Conservation (phyloP, 2,113 vertebrate species). For the Chrysochloris asiatica region DNA sequence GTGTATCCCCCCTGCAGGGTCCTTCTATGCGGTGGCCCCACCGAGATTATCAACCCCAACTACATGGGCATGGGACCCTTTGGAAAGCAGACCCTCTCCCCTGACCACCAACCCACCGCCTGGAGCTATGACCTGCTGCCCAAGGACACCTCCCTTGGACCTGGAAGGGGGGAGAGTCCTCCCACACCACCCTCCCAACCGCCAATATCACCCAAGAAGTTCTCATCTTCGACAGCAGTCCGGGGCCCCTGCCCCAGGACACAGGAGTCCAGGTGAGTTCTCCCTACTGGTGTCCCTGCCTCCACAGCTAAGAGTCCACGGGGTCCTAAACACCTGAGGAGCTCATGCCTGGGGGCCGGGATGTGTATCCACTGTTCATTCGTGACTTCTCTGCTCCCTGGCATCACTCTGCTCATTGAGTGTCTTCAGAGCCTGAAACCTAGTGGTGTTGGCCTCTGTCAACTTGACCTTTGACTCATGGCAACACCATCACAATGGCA, state of each 20-base stretch:
- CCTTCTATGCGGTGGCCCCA: slow-evolving; percentile 65
- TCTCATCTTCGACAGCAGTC: slow-evolving; percentile 71
- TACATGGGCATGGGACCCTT: slow-evolving; percentile 88
- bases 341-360: no score
- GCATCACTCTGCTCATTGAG: no score
- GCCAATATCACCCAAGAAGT: slow-evolving; percentile 85
- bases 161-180: slow-evolving; percentile 82
- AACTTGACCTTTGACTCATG: neutral
- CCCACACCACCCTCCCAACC: slow-evolving; percentile 83
- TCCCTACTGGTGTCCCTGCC: neutral
- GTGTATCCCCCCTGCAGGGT: slow-evolving; percentile 70
- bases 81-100: slow-evolving; percentile 83
- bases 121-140: slow-evolving; percentile 89
- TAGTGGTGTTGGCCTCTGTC: neutral
- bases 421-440: neutral
- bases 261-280: slow-evolving; percentile 85
- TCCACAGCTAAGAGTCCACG: rapidly evolving
- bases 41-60: slow-evolving; percentile 91
- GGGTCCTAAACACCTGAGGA: neutral
- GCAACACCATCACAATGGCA: neutral
- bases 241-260: slow-evolving; percentile 81
- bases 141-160: slow-evolving; percentile 79
- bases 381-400: no score
- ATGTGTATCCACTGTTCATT: neutral
- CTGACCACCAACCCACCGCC: slow-evolving; percentile 82